Evolutionary conservation across 2,113 vertebrate genomes (phyloP), one percentile per base, ranked within the genome.

Genomic region (Paracanthobrama guichenoti): DNA sequence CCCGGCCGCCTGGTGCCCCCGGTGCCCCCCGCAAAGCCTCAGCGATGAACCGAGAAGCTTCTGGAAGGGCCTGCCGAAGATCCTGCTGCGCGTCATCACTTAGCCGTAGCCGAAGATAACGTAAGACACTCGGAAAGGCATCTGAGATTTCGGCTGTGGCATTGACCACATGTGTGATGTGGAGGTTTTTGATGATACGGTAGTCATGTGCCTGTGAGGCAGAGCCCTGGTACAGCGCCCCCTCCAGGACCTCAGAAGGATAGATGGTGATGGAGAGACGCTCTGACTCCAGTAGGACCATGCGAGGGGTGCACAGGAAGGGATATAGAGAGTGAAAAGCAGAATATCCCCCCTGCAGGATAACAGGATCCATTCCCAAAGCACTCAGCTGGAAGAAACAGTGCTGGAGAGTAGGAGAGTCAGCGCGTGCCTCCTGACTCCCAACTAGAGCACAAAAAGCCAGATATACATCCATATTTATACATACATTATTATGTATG

Each of bases 341-440:
- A 2, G 90, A 86, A 35, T 89, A 92, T 2, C 92, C 92, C 0
- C 91, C 93, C 50, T 89, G 90, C 46, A 94, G 79, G 85, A 93
- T 92, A 48, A 94, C 89, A 3, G 92, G 93, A 84, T 93, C 92
- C 91, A 93, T 93, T 71, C 92, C 92, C n/a, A 93, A 88, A 66
- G 42, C 84, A 57, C 91, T 94, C 76, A 94, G 90, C 89, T 93
- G 92, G 75, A 92, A 93, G 80, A 92, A 94, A 83, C 93, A 92
- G 35, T 87, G 91, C 84, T 93, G 91, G 22, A 93, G 89, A 31
- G 90, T 89, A 67, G 90, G 89, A 39, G 90, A 90, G 81, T 92
- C 87, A 1, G 81, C 84, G 44, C 82, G 83, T 73, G 91, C 90
- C 75, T 89, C 91, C 44, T 88, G 85, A 69, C 91, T 92, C 57